A percentile compares a stretch with the other conserved stretches of the same genome.
These are phyloP conservation scores for Platichthys flesus DNA, from an alignment of 2,113 vertebrate species.

Conservation along the genomic window DNA sequence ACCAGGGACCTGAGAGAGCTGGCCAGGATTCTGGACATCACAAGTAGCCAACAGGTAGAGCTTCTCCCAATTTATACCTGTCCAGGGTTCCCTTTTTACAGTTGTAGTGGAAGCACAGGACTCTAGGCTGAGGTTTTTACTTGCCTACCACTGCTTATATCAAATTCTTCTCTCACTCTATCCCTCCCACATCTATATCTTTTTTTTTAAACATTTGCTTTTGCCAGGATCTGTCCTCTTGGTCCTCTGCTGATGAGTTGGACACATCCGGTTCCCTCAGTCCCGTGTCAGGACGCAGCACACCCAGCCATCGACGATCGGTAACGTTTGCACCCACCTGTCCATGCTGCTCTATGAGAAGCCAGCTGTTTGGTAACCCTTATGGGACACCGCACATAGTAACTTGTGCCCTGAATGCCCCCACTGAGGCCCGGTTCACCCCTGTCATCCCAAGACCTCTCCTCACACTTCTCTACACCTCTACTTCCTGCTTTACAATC, in stretches of 20 bases:
- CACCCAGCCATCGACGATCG: slow-evolving; percentile 92
- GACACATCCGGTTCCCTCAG: slow-evolving; percentile 95
- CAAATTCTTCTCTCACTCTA: too few relatives aligned
- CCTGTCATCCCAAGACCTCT: slow-evolving; percentile 66
- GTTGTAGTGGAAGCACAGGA: too few relatives aligned
- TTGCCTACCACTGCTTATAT: not conserved
- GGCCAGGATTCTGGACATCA: slow-evolving; percentile 90
- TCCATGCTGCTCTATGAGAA: slow-evolving; percentile 37
- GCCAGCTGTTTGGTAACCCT: slow-evolving; percentile 52
- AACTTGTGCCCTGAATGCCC: slow-evolving; percentile 50
- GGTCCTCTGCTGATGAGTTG: slow-evolving; percentile 95
- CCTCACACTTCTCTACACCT: slow-evolving; percentile 56
- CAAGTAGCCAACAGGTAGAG: slow-evolving; percentile 91
- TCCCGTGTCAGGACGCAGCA: slow-evolving; percentile 92
- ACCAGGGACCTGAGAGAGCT: slow-evolving; percentile 90
- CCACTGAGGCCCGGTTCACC: slow-evolving; percentile 67
- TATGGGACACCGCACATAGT: slow-evolving; percentile 33
- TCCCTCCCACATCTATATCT: not conserved
- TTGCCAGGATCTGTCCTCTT: slow-evolving; percentile 92
- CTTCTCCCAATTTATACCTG: not conserved
- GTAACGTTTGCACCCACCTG: slow-evolving; percentile 81
- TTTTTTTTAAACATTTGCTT: not conserved
- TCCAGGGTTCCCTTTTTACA: not conserved
- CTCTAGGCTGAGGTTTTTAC: not conserved
- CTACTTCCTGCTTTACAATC: slow-evolving; percentile 11